Evolutionary conservation across 1,140 invertebrate genomes (phyloP).

Genomic region (Drosophila athabasca): DNA sequence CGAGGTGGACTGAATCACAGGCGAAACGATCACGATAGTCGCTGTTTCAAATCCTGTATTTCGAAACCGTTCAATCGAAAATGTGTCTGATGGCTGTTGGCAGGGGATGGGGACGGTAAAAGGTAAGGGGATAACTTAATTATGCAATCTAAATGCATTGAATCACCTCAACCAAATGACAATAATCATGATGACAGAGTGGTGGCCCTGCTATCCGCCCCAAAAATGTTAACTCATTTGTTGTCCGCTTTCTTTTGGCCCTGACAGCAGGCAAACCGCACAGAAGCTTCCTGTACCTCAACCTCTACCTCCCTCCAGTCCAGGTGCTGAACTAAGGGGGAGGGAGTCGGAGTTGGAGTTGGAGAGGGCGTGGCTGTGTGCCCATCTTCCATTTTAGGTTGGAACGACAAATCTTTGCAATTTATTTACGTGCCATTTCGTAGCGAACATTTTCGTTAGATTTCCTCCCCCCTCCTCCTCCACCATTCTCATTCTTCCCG

Average conservation of each 20-base stretch:
- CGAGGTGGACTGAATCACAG: no score
- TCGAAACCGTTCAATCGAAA: no score
- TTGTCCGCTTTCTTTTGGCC: constrained; percentile 61
- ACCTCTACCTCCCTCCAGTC: no score
- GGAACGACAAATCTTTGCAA: constrained; percentile 80
- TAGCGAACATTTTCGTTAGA: constrained; percentile 78
- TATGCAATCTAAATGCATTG: constrained; percentile 81
- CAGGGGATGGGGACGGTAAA: neutral
- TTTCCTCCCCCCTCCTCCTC: constrained; percentile 17
- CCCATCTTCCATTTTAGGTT: constrained; percentile 19
- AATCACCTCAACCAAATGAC: constrained; percentile 79
- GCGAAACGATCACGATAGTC: neutral
- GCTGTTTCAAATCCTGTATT: neutral
- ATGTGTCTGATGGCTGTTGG: neutral
- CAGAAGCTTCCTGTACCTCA: constrained; percentile 4
- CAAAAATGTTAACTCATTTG: constrained; percentile 80
- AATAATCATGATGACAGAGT: constrained; percentile 76
- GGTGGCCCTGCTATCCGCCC: constrained; percentile 31
- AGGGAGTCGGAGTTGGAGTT: neutral
- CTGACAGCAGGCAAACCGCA: constrained; percentile 48
- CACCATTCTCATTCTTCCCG: constrained; percentile 34
- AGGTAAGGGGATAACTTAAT: constrained; percentile 63
- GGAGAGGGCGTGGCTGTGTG: no score
- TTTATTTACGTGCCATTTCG: constrained; percentile 82
- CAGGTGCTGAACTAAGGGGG: neutral